Percentiles rank a stretch among this genome's conserved stretches.
phyloP scores from a whole-genome alignment of 2,797 vertebrate genomes.

The Melanotaenia parkinsoni region DNA sequence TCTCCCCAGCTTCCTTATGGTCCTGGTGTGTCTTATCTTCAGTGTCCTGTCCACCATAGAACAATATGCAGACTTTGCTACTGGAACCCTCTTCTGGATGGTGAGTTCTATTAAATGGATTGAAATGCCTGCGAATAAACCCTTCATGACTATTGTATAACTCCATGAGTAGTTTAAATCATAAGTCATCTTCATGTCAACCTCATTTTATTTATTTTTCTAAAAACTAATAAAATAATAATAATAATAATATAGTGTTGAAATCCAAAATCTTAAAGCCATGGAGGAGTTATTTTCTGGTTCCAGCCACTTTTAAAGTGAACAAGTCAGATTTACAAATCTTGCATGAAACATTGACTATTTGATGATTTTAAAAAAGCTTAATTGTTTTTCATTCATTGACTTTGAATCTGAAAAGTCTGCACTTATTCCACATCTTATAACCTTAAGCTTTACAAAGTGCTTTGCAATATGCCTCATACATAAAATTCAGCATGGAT shows the following conservation, averaged over 20 bases:
- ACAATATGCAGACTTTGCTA: conserved; percentile 90
- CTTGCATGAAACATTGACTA: background rate
- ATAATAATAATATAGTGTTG: background rate
- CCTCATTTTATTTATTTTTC: background rate
- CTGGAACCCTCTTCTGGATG: conserved; percentile 92
- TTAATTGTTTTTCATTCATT: too few relatives aligned
- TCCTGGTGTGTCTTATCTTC: conserved; percentile 93
- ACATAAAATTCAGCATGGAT: background rate
- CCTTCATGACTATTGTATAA: background rate
- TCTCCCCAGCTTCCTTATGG: conserved; percentile 86
- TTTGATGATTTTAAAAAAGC: background rate
- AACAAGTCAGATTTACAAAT: background rate
- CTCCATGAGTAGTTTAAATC: background rate
- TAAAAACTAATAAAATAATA: too few relatives aligned
- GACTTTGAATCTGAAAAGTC: background rate
- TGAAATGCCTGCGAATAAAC: background rate
- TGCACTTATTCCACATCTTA: background rate
- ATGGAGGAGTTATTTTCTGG: background rate
- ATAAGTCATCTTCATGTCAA: background rate
- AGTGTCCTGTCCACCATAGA: conserved; percentile 92
- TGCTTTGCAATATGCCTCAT: background rate
- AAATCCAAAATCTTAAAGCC: background rate
- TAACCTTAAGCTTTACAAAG: background rate
- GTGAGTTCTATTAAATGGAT: conserved; percentile 75
- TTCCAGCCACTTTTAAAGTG: background rate